A percentile compares a stretch with the other conserved stretches of the same genome.
phyloP scores from a whole-genome alignment of 2,113 vertebrate species.

The Heloderma charlesbogerti region DNA sequence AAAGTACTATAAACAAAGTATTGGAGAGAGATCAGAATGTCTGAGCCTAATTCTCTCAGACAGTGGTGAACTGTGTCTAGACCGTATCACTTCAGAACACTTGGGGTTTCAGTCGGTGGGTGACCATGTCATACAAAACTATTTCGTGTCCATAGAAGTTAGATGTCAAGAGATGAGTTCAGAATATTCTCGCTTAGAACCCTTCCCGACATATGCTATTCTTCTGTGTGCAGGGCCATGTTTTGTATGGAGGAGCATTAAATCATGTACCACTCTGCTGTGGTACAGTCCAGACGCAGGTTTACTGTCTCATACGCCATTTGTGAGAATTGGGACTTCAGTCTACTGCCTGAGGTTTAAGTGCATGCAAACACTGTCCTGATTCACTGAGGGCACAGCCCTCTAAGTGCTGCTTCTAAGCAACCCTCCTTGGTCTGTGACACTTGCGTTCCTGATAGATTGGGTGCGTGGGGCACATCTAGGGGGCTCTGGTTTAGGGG shows the following conservation, averaged over 20 bases:
- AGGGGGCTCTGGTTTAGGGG: neutral
- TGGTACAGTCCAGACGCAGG: neutral
- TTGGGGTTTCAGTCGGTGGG: neutral
- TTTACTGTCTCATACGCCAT: neutral
- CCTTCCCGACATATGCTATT: neutral
- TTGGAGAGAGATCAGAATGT: neutral
- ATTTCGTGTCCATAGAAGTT: neutral
- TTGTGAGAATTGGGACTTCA: neutral
- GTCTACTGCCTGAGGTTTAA: conserved; percentile 27
- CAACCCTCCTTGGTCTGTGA: neutral
- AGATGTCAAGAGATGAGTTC: neutral
- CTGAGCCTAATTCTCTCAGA: neutral
- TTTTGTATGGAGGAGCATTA: neutral
- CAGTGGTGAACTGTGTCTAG: neutral
- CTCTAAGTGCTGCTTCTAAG: neutral
- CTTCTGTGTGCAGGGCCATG: neutral
- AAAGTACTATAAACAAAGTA: neutral
- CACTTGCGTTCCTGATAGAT: neutral
- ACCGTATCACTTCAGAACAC: neutral
- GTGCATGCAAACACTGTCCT: conserved; percentile 23
- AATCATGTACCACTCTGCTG: too few relatives aligned
- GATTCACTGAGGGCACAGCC: neutral
- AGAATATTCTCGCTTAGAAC: neutral
- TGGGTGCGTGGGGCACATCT: neutral
- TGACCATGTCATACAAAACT: neutral